These are phyloP conservation scores for Elysia crispata DNA, from an alignment of 2,888 invertebrate species.

Conservation along the genomic window DNA sequence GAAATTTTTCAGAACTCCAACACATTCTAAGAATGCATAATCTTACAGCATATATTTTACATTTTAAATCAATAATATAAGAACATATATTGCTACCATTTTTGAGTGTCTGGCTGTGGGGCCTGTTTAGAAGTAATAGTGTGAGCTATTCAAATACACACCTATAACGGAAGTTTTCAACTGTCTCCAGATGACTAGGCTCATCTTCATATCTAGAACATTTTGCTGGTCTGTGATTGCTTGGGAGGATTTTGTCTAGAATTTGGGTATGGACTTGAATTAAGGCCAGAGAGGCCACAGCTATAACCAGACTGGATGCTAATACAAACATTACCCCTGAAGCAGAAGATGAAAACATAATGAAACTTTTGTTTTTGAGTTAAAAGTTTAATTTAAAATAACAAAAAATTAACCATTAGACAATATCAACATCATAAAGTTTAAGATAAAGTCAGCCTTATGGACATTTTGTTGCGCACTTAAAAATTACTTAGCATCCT, in stretches of 20 bases:
- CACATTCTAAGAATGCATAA: too few relatives aligned
- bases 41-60: too few relatives aligned
- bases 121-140: neutral
- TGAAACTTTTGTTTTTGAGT: too few relatives aligned
- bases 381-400: neutral
- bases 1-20: too few relatives aligned
- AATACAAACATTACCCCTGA: constrained; percentile 70
- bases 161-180: constrained; percentile 69
- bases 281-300: constrained; percentile 62
- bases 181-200: constrained; percentile 61
- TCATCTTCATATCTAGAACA: constrained; percentile 55
- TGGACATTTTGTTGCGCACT: too few relatives aligned
- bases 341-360: constrained; percentile 41
- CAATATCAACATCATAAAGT: too few relatives aligned
- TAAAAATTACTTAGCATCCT: too few relatives aligned
- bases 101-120: too few relatives aligned
- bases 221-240: constrained; percentile 52
- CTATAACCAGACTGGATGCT: constrained; percentile 64
- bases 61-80: too few relatives aligned
- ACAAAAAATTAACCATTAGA: neutral
- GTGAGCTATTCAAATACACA: constrained; percentile 39
- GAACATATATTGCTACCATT: too few relatives aligned
- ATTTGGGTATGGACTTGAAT: constrained; percentile 70
- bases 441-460: too few relatives aligned
- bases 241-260: constrained; percentile 67